A percentile compares a stretch with the other conserved stretches of the same genome.
phyloP scores from a whole-genome alignment of 2,113 vertebrate species.

The Trematomus loennbergii region DNA sequence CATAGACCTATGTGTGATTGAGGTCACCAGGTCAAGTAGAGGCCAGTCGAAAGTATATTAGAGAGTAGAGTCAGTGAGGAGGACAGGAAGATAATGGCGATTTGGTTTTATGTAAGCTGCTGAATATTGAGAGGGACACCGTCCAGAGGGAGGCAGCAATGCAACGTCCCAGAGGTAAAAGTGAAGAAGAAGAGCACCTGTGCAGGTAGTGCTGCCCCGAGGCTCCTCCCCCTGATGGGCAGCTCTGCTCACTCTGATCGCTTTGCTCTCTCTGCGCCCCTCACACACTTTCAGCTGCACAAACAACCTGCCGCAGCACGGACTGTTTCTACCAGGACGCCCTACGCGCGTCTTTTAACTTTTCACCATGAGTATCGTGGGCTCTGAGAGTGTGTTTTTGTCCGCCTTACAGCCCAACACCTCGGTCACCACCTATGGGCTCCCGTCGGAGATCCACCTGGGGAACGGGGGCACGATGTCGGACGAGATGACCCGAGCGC shows the following conservation, averaged over 20 bases:
- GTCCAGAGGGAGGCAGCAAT: neutral
- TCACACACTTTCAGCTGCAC: conserved; percentile 1
- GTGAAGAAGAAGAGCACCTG: conserved; percentile 19
- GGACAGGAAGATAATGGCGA: neutral
- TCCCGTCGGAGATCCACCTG: conserved; percentile 75
- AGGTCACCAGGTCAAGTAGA: neutral
- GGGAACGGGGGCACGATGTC: conserved; percentile 43
- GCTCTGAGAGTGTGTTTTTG: conserved; percentile 74
- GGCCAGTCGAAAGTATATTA: neutral
- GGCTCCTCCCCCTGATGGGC: conserved; percentile 55
- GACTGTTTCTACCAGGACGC: neutral
- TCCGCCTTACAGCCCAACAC: conserved; percentile 82
- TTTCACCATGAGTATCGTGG: conserved; percentile 59
- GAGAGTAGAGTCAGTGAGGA: neutral
- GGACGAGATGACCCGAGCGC: conserved; percentile 58
- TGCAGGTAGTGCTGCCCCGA: conserved; percentile 49
- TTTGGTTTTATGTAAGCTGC: neutral
- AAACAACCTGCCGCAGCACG: neutral
- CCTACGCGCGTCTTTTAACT: neutral
- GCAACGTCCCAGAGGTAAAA: neutral
- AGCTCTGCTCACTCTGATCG: neutral
- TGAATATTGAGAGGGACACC: neutral
- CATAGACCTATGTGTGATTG: too few relatives aligned
- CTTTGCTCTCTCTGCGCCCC: too few relatives aligned
- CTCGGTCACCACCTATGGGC: conserved; percentile 79